A percentile compares a stretch with the other conserved stretches of the same genome.
phyloP scores from a whole-genome alignment of 2,888 invertebrate species.

The Merodon equestris region DNA sequence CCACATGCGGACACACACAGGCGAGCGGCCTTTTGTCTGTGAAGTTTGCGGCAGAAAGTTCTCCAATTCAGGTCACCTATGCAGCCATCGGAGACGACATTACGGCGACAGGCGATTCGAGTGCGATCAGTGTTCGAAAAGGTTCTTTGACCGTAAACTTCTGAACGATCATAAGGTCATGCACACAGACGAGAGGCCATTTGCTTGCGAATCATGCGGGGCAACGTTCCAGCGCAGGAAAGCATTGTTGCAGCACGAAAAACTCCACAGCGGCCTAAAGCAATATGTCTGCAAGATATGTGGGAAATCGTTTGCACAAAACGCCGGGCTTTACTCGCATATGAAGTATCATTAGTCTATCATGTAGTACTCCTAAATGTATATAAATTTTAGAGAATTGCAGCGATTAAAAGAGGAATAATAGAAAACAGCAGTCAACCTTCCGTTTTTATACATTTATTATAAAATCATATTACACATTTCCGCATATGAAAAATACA shows the following conservation, averaged over 20 bases:
- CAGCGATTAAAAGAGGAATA: too few relatives aligned
- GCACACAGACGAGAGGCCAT: slow-evolving; percentile 74
- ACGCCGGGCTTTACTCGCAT: slow-evolving; percentile 76
- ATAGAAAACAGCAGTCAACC: slow-evolving; percentile 2
- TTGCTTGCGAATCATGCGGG: slow-evolving; percentile 75
- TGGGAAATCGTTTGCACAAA: slow-evolving; percentile 77
- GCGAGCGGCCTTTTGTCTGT: slow-evolving; percentile 65
- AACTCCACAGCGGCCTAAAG: slow-evolving; percentile 76
- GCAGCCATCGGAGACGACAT: slow-evolving; percentile 61
- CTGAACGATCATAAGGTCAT: slow-evolving; percentile 76
- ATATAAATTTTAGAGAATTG: too few relatives aligned
- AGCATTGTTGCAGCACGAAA: slow-evolving; percentile 76
- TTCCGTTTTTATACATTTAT: slow-evolving; percentile 25
- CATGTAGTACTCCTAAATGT: too few relatives aligned
- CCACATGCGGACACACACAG: slow-evolving; percentile 61
- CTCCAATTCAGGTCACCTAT: slow-evolving; percentile 62
- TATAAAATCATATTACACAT: slow-evolving; percentile 34
- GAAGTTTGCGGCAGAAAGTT: slow-evolving; percentile 58
- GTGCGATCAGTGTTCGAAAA: slow-evolving; percentile 61
- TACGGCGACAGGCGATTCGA: slow-evolving; percentile 44
- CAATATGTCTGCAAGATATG: slow-evolving; percentile 77
- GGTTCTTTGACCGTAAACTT: slow-evolving; percentile 61
- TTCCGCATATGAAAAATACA: slow-evolving; percentile 56
- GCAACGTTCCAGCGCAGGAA: slow-evolving; percentile 76
- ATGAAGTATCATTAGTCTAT: slow-evolving; percentile 63